Conservation (phyloP, 2,113 vertebrate genomes). For the Empidonax traillii region DNA sequence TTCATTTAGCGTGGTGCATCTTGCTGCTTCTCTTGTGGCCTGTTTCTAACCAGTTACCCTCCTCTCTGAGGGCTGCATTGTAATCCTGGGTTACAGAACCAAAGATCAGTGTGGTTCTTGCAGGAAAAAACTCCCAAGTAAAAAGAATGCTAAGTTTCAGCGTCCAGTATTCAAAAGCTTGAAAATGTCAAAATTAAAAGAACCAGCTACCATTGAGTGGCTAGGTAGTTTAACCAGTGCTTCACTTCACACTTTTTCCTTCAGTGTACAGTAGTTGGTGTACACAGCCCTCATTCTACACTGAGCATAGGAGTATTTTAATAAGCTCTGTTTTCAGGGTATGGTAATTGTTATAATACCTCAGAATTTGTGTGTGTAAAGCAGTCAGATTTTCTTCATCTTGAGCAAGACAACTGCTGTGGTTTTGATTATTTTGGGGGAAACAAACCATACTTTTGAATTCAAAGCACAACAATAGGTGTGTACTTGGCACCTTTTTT, state of each 20-base stretch:
- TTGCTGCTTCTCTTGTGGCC: not conserved
- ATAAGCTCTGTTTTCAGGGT: not conserved
- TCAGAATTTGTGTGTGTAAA: not conserved
- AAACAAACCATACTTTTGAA: not conserved
- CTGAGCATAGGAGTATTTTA: not conserved
- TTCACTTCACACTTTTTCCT: not conserved
- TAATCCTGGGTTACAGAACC: not conserved
- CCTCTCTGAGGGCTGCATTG: not conserved
- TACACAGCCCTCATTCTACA: not conserved
- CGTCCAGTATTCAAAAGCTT: not conserved
- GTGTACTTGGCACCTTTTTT: not conserved
- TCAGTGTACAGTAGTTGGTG: fast-evolving
- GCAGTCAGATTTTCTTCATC: not conserved
- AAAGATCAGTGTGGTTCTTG: not conserved
- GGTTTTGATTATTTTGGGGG: not conserved
- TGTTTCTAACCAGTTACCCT: not conserved
- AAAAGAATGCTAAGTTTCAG: not conserved
- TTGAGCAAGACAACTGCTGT: not conserved
- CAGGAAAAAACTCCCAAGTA: not conserved
- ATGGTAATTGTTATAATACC: not conserved
- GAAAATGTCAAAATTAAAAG: not conserved
- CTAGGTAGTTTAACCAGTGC: not conserved
- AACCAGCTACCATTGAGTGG: fast-evolving
- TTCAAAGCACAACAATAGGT: not conserved
- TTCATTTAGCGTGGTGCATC: not conserved